phyloP scores from a whole-genome alignment of 2,888 invertebrate genomes.

The Epinotia ramella region DNA sequence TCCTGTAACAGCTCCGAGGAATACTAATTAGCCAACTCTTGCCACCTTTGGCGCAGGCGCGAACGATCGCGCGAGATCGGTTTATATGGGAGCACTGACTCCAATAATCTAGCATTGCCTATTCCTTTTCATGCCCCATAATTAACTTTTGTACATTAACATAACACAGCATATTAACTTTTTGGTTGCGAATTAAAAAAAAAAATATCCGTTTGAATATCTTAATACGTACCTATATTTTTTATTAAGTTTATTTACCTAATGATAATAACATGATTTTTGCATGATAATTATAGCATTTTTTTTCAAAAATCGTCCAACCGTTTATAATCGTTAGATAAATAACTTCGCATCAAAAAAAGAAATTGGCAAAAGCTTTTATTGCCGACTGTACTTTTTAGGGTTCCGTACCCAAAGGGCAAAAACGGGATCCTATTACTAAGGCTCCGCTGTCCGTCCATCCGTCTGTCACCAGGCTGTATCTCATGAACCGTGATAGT shows the following conservation, averaged over 20 bases:
- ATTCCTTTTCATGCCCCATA: neutral
- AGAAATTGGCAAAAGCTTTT: no score
- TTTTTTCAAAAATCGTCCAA: no score
- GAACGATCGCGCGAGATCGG: conserved; percentile 62
- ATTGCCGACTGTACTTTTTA: no score
- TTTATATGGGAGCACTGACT: conserved; percentile 25
- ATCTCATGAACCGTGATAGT: no score
- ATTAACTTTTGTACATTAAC: conserved; percentile 8
- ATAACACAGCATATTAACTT: neutral
- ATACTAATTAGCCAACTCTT: conserved; percentile 77
- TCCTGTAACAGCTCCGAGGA: conserved; percentile 62
- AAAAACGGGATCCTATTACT: no score
- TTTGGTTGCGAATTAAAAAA: neutral
- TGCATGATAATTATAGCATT: no score
- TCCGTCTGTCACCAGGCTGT: no score
- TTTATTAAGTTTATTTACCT: neutral
- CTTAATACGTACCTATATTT: neutral
- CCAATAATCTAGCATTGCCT: conserved; percentile 5
- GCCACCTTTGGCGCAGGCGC: conserved; percentile 72
- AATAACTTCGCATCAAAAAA: no score
- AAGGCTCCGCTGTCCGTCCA: no score
- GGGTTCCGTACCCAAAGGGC: no score
- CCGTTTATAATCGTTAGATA: no score
- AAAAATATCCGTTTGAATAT: neutral
- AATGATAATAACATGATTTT: no score